Percentiles rank a stretch among this genome's conserved stretches.
Conservation (phyloP, 2,797 vertebrate species). For the Spondyliosoma cantharus region DNA sequence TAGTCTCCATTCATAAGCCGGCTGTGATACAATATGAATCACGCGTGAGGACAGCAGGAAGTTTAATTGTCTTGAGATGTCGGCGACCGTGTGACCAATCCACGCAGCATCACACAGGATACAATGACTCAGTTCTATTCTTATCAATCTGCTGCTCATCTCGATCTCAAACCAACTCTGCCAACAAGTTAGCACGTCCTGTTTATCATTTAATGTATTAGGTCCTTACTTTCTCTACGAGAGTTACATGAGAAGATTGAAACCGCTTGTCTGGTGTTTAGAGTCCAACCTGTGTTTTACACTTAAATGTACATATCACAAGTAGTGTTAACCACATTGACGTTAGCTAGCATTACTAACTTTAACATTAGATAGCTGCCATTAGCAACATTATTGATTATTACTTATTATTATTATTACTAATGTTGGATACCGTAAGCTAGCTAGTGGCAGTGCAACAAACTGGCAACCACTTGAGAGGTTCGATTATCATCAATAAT, state of each 20-base stretch:
- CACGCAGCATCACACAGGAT: constrained; percentile 17
- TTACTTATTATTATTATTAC: too few relatives aligned
- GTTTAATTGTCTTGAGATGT: constrained; percentile 52
- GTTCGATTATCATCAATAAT: too few relatives aligned
- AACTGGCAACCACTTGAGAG: too few relatives aligned
- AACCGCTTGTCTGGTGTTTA: too few relatives aligned
- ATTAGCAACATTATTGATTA: too few relatives aligned
- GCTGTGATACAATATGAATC: constrained; percentile 54
- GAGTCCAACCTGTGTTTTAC: too few relatives aligned
- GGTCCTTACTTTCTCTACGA: background rate
- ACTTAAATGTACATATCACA: too few relatives aligned
- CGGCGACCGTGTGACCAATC: constrained; percentile 45
- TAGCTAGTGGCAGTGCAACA: too few relatives aligned
- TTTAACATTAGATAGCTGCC: too few relatives aligned
- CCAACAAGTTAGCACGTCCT: constrained; percentile 8
- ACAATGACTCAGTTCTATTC: constrained; percentile 50
- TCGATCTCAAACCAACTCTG: constrained; percentile 4
- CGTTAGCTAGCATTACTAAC: too few relatives aligned
- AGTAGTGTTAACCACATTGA: too few relatives aligned
- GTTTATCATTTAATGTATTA: background rate
- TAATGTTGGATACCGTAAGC: too few relatives aligned
- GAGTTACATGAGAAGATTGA: background rate
- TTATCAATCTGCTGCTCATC: constrained; percentile 12
- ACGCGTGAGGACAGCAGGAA: constrained; percentile 32
- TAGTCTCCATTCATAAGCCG: constrained; percentile 41